Percentiles rank a stretch among this genome's conserved stretches.
phyloP scores from a whole-genome alignment of 2,113 vertebrate genomes.

The Megaptera novaeangliae region DNA sequence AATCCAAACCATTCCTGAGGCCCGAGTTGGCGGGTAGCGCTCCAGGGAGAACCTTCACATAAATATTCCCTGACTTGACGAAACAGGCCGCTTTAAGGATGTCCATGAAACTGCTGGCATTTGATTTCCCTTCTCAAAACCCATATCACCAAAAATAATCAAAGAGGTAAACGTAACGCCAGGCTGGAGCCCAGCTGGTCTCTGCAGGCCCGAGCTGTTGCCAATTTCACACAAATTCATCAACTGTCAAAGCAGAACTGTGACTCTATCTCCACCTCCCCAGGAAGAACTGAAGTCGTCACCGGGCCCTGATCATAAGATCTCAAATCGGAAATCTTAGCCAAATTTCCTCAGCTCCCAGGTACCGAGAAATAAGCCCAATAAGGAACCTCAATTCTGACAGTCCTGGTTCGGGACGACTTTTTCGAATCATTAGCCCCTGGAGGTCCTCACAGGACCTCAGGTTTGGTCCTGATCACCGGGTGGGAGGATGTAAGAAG shows the following conservation, averaged over 20 bases:
- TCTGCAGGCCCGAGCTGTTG: background rate
- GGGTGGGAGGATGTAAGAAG: background rate
- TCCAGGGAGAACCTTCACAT: background rate
- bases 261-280: background rate
- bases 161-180: background rate
- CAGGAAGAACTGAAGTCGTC: background rate
- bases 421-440: background rate
- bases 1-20: background rate
- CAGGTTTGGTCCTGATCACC: background rate
- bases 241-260: background rate
- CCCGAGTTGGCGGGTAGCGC: background rate
- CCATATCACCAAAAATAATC: background rate
- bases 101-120: background rate
- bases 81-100: background rate
- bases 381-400: background rate
- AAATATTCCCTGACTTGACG: background rate
- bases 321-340: background rate
- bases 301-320: background rate
- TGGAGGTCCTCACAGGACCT: background rate
- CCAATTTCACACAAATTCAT: background rate
- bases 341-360: background rate
- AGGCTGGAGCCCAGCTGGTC: background rate
- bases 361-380: background rate
- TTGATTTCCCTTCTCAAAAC: constrained; percentile 29
- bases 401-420: background rate